phyloP scores from a whole-genome alignment of 2,888 invertebrate genomes.

The Dusona sp. region DNA sequence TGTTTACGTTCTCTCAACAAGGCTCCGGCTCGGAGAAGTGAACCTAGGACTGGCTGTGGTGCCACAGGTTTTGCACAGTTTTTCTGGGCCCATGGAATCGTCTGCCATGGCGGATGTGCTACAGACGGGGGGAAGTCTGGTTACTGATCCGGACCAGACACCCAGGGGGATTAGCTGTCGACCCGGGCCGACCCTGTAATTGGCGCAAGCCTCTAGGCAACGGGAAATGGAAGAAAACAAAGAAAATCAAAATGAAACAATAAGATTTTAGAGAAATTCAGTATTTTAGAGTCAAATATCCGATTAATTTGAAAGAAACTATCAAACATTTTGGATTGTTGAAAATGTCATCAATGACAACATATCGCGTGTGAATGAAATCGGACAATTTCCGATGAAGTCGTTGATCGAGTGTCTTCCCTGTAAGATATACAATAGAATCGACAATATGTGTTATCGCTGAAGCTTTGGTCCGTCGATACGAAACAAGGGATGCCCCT shows the following conservation, averaged over 20 bases:
- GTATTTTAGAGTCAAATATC: not conserved
- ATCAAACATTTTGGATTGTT: not conserved
- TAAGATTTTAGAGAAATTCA: not conserved
- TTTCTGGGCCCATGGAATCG: no score
- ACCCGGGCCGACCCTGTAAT: no score
- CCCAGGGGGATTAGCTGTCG: no score
- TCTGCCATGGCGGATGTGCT: no score
- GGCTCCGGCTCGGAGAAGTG: no score
- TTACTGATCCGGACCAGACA: no score
- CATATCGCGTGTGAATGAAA: not conserved
- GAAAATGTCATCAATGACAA: not conserved
- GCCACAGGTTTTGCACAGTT: no score
- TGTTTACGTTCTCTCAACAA: no score
- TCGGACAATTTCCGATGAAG: constrained; percentile 5
- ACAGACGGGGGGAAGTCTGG: no score
- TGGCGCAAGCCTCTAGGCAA: no score
- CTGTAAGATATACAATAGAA: not conserved
- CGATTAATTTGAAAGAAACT: not conserved
- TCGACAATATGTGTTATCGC: not conserved
- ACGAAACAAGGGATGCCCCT: not conserved
- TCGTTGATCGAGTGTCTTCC: constrained; percentile 13
- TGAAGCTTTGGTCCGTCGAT: constrained; percentile 30
- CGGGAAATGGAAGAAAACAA: no score
- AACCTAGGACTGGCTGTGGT: no score
- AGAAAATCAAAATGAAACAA: not conserved